Evolutionary conservation across 23 tunicate genomes (phyloP).

Genomic region (Clavelina lepadiformis): DNA sequence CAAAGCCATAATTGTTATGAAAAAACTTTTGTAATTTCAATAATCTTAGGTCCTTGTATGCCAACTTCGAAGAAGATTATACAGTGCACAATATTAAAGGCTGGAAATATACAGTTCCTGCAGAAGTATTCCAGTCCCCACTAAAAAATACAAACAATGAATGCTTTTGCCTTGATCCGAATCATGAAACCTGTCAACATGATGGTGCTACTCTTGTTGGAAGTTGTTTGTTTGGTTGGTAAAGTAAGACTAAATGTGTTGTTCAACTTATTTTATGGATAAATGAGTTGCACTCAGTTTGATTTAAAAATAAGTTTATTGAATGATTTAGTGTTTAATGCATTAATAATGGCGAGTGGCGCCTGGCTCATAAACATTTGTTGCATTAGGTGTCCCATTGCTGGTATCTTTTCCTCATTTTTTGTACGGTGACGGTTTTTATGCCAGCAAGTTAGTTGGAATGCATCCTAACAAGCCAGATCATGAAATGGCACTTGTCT

Average conservation of each 20-base stretch:
- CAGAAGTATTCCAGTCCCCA: conserved; percentile 53
- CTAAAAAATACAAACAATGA: conserved; percentile 23
- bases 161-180: conserved; percentile 34
- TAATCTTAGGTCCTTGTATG: conserved; percentile 29
- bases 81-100: conserved; percentile 28
- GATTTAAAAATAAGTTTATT: too few relatives aligned
- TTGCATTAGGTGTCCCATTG: conserved; percentile 38
- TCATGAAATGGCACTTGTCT: conserved; percentile 32
- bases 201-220: conserved; percentile 36
- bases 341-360: too few relatives aligned
- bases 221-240: conserved; percentile 34
- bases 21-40: too few relatives aligned
- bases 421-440: conserved; percentile 51
- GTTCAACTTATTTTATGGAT: not conserved
- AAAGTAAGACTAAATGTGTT: not conserved
- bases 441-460: conserved; percentile 29
- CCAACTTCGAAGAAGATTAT: conserved; percentile 15
- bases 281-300: not conserved
- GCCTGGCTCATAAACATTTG: not conserved
- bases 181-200: conserved; percentile 35
- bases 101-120: conserved; percentile 46
- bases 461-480: conserved; percentile 39
- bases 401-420: conserved; percentile 55
- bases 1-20: not conserved
- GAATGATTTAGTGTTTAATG: too few relatives aligned